Conservation (phyloP, 2,888 invertebrate species). For the Acronicta leporina region DNA sequence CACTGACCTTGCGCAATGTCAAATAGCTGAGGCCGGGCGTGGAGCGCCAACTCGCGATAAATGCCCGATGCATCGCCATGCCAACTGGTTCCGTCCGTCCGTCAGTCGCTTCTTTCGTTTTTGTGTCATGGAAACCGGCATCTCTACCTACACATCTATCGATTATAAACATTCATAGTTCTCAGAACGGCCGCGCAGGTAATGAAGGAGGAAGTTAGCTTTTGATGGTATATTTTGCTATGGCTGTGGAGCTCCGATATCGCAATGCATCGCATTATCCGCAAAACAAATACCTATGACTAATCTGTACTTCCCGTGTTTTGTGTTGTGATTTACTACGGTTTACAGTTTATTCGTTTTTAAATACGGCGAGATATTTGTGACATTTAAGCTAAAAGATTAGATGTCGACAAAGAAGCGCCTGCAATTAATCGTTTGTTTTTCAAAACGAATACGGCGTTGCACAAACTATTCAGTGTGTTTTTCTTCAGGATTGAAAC, state of each 20-base stretch:
- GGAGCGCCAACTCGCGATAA: constrained; percentile 72
- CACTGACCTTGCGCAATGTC: constrained; percentile 89
- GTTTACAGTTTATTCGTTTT: constrained; percentile 12
- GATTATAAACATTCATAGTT: constrained; percentile 47
- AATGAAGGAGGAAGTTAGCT: constrained; percentile 42
- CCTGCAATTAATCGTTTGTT: constrained; percentile 49
- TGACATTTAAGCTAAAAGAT: constrained; percentile 22
- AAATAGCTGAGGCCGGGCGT: constrained; percentile 81
- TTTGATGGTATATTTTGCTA: constrained; percentile 14
- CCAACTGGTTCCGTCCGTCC: constrained; percentile 73
- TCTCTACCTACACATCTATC: constrained; percentile 58
- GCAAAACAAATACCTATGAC: constrained; percentile 52
- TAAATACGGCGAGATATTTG: constrained; percentile 23
- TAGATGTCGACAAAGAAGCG: constrained; percentile 22
- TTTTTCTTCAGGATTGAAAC: constrained; percentile 64
- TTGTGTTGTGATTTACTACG: constrained; percentile 58
- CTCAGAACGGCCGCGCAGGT: constrained; percentile 22
- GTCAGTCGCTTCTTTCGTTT: constrained; percentile 68
- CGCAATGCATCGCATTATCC: constrained; percentile 31
- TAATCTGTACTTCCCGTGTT: constrained; percentile 56
- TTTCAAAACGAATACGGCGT: constrained; percentile 50
- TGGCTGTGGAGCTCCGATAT: constrained; percentile 7
- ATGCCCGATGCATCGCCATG: constrained; percentile 69
- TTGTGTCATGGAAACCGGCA: constrained; percentile 71
- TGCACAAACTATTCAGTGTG: constrained; percentile 54